phyloP scores from a whole-genome alignment of 2,113 vertebrate species.

The Ciconia maguari region DNA sequence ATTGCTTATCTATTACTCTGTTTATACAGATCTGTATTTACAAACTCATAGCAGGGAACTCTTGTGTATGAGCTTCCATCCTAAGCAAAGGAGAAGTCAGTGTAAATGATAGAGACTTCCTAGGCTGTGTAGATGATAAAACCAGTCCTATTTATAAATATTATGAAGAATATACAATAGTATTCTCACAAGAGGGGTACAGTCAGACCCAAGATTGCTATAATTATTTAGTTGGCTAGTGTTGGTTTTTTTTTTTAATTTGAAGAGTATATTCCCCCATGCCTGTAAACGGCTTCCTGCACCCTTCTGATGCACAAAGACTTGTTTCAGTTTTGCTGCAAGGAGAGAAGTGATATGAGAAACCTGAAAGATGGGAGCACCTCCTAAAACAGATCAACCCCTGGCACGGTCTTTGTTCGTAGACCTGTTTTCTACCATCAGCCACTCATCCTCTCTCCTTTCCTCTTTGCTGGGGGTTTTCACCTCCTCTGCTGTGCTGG shows the following conservation, averaged over 20 bases:
- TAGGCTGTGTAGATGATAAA: background rate
- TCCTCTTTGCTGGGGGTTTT: background rate
- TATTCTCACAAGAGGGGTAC: background rate
- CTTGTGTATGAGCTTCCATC: background rate
- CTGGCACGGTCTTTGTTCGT: rapidly evolving
- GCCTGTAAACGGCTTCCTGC: background rate
- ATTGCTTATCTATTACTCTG: background rate
- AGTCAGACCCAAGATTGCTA: background rate
- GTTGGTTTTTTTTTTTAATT: background rate
- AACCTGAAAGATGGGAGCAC: background rate
- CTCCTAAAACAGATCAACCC: background rate
- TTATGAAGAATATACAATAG: rapidly evolving
- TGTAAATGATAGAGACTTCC: background rate
- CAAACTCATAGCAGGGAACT: background rate
- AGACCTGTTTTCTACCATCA: background rate
- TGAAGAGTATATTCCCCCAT: background rate
- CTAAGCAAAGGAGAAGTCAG: background rate
- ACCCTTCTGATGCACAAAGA: background rate
- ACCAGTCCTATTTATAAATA: background rate
- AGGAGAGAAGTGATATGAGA: background rate
- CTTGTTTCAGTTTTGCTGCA: background rate
- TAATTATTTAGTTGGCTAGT: background rate
- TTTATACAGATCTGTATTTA: background rate
- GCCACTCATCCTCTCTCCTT: background rate
- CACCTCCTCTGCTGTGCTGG: background rate